Conservation (phyloP, 2,888 invertebrate genomes). For the Autographa gamma region DNA sequence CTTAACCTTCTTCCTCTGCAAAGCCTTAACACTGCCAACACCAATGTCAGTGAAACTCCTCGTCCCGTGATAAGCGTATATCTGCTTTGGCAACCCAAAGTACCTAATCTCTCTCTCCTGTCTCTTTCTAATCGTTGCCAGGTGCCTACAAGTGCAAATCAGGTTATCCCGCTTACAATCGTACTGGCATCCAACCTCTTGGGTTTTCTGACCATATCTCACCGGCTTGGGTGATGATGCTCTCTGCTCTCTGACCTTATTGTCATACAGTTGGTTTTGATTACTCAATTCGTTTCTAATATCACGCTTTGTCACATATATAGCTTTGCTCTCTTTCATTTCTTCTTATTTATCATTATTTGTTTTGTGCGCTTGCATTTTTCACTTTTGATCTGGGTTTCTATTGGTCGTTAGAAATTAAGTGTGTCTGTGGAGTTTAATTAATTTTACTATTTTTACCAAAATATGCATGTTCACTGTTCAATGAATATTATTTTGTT, state of each 20-base stretch:
- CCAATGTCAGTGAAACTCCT: conserved; percentile 72
- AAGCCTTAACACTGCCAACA: conserved; percentile 70
- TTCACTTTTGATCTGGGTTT: conserved; percentile 42
- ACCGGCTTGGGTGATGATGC: conserved; percentile 14
- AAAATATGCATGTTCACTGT: too few relatives aligned
- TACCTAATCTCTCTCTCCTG: conserved; percentile 55
- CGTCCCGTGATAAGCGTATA: conserved; percentile 64
- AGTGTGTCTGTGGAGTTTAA: conserved; percentile 24
- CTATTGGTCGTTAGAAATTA: background rate
- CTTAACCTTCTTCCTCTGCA: conserved; percentile 69
- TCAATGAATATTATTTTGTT: too few relatives aligned
- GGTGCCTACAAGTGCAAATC: conserved; percentile 62
- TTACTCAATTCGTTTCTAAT: conserved; percentile 38
- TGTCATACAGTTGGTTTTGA: conserved; percentile 40
- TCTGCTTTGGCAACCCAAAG: conserved; percentile 60
- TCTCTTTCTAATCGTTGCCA: conserved; percentile 43
- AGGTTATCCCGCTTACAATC: conserved; percentile 63
- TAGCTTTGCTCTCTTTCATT: conserved; percentile 73
- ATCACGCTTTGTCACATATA: conserved; percentile 66
- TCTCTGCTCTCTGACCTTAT: conserved; percentile 37
- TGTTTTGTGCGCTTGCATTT: conserved; percentile 52
- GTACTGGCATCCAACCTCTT: conserved; percentile 70
- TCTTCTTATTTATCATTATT: conserved; percentile 73
- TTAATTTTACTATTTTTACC: too few relatives aligned
- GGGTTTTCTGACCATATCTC: conserved; percentile 48